Percentiles rank a stretch among this genome's conserved stretches.
These are phyloP conservation scores for Pogonomyrmex barbatus DNA, from an alignment of 1,140 invertebrate species.

Conservation along the genomic window DNA sequence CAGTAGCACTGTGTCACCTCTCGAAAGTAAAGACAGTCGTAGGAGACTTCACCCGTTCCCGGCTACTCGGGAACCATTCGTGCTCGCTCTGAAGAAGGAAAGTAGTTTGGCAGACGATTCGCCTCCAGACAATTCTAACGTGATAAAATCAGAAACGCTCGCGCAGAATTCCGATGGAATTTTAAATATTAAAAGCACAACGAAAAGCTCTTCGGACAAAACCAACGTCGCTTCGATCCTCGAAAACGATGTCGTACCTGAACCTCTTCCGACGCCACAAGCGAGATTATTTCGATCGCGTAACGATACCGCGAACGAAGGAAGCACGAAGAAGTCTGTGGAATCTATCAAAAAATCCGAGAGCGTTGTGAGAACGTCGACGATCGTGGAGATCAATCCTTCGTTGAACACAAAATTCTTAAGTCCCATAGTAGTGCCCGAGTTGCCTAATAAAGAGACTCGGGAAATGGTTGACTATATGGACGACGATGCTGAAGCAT, in stretches of 20 bases:
- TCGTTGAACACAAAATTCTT: slow-evolving; percentile 71
- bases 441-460: slow-evolving; percentile 60
- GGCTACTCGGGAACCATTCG: neutral
- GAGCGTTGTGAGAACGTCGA: slow-evolving; percentile 8
- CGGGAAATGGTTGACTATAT: slow-evolving; percentile 11
- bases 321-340: neutral
- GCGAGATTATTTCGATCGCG: neutral
- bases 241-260: slow-evolving; percentile 16
- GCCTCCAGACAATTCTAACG: neutral
- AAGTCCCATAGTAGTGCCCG: slow-evolving; percentile 83
- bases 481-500: neutral
- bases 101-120: neutral
- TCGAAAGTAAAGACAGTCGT: neutral
- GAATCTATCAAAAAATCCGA: neutral
- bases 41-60: neutral
- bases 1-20: neutral
- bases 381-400: slow-evolving; percentile 16
- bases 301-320: neutral
- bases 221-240: neutral
- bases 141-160: neutral
- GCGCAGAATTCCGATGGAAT: neutral
- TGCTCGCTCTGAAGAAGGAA: neutral
- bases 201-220: neutral
- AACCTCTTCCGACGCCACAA: neutral
- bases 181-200: neutral